phyloP scores from a whole-genome alignment of 2,113 vertebrate genomes.

The Lepus timidus region DNA sequence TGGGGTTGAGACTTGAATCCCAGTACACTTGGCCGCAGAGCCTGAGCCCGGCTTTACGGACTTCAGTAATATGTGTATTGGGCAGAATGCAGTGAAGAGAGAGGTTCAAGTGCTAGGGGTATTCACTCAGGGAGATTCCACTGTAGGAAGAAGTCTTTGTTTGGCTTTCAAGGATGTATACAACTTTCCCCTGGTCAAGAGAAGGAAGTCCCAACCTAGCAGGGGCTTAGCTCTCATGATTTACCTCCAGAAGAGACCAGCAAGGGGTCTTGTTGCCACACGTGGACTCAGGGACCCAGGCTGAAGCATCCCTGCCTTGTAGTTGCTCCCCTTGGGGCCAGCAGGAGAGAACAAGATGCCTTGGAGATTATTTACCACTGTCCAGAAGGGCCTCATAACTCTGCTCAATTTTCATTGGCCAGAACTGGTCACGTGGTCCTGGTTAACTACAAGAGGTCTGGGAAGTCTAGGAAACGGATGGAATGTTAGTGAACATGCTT shows the following conservation, averaged over 20 bases:
- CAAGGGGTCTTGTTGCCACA: neutral
- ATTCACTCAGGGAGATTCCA: neutral
- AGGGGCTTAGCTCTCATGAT: neutral
- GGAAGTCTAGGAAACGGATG: neutral
- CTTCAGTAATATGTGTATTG: neutral
- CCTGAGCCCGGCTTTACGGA: neutral
- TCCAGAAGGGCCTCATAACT: neutral
- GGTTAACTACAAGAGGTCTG: neutral
- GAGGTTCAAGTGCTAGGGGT: neutral
- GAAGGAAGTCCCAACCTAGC: neutral
- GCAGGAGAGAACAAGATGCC: neutral
- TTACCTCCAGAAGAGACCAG: neutral
- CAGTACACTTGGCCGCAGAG: neutral
- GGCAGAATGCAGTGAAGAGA: neutral
- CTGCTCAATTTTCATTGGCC: constrained; percentile 10
- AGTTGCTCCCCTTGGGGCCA: neutral
- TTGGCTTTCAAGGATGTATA: neutral
- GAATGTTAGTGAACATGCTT: neutral
- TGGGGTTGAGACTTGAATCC: neutral
- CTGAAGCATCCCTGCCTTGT: neutral
- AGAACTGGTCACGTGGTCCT: neutral
- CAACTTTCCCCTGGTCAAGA: neutral
- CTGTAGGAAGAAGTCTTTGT: neutral
- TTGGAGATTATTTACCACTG: neutral
- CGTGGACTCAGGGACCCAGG: neutral